Percentiles rank a stretch among this genome's conserved stretches.
Evolutionary conservation across 2,888 invertebrate genomes (phyloP).

Genomic region (Thalpophila matura): DNA sequence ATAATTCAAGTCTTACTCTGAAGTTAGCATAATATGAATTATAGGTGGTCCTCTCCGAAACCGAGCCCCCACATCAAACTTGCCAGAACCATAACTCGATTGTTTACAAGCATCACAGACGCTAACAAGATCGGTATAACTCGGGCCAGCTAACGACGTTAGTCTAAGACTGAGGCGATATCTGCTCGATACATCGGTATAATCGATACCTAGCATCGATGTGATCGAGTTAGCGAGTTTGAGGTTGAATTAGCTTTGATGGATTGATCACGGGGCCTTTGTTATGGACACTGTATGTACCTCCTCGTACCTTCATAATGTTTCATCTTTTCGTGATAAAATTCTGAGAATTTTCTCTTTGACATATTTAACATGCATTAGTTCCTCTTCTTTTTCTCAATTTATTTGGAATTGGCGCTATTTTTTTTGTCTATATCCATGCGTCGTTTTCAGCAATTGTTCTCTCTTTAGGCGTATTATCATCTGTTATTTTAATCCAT

Average conservation of each 20-base stretch:
- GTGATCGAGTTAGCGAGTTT: constrained; percentile 60
- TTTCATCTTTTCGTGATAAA: not conserved
- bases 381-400: too few relatives aligned
- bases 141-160: constrained; percentile 51
- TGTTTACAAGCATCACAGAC: constrained; percentile 59
- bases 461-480: too few relatives aligned
- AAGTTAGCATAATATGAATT: too few relatives aligned
- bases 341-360: too few relatives aligned
- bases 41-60: not conserved
- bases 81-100: constrained; percentile 53
- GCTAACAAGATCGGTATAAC: constrained; percentile 59
- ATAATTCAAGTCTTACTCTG: too few relatives aligned
- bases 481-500: too few relatives aligned
- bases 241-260: constrained; percentile 56
- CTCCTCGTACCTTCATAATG: constrained; percentile 5
- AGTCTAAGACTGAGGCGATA: constrained; percentile 56
- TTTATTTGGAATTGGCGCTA: too few relatives aligned
- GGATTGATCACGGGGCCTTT: constrained; percentile 40
- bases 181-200: constrained; percentile 49
- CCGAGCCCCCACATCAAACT: constrained; percentile 22
- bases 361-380: too few relatives aligned
- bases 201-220: constrained; percentile 51
- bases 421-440: too few relatives aligned
- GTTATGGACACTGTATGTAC: not conserved
- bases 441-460: too few relatives aligned